Conservation (phyloP, 2,888 invertebrate species). For the Rhodophaea formosa region DNA sequence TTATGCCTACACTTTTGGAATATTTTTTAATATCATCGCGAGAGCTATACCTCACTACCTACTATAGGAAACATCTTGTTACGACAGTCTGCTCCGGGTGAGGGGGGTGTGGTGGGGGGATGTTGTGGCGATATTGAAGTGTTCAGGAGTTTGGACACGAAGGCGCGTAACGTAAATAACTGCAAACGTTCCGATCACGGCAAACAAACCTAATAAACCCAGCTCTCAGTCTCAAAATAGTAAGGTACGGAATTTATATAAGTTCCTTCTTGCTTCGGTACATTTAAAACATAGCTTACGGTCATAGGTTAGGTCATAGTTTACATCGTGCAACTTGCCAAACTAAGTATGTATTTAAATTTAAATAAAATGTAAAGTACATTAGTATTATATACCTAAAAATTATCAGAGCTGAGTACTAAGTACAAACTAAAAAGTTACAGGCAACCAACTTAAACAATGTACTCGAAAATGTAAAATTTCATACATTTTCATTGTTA, state of each 20-base stretch:
- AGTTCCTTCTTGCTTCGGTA: too few relatives aligned
- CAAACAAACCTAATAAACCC: slow-evolving; percentile 35
- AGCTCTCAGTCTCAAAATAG: not conserved
- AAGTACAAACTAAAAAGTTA: too few relatives aligned
- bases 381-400: too few relatives aligned
- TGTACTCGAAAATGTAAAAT: too few relatives aligned
- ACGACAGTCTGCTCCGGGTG: slow-evolving; percentile 27
- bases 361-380: too few relatives aligned
- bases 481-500: too few relatives aligned
- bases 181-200: slow-evolving; percentile 43
- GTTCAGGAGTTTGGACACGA: slow-evolving; percentile 44
- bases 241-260: not conserved
- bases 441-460: too few relatives aligned
- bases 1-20: too few relatives aligned
- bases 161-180: slow-evolving; percentile 44
- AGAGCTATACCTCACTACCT: not conserved
- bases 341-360: too few relatives aligned
- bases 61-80: slow-evolving; percentile 39
- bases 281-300: slow-evolving; percentile 4
- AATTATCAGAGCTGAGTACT: too few relatives aligned
- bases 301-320: too few relatives aligned
- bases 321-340: too few relatives aligned
- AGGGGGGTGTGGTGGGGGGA: slow-evolving; percentile 25
- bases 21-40: not conserved
- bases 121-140: slow-evolving; percentile 33